Evolutionary conservation across 2,888 invertebrate genomes (phyloP).

Genomic region (Torymus tubicola): DNA sequence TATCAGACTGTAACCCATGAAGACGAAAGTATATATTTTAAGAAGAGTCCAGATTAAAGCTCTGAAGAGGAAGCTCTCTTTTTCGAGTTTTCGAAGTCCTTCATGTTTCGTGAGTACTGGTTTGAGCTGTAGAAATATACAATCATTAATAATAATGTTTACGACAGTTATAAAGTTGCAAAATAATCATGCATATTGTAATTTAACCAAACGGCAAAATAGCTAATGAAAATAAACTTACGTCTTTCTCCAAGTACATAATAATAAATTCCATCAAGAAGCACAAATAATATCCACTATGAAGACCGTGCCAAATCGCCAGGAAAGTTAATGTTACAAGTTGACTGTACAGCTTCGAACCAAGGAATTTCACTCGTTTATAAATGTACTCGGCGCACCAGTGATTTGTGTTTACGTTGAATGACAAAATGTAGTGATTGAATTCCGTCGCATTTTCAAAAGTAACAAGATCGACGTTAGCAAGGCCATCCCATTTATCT

Average conservation of each 20-base stretch:
- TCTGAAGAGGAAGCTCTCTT: conserved; percentile 72
- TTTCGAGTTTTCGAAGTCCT: conserved; percentile 77
- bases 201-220: too few relatives aligned
- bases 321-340: conserved; percentile 89
- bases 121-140: conserved; percentile 77
- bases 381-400: conserved; percentile 97
- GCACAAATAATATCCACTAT: conserved; percentile 94
- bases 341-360: conserved; percentile 85
- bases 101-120: conserved; percentile 78
- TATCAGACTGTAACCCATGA: conserved; percentile 89
- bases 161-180: neutral
- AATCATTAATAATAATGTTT: neutral
- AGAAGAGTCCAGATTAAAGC: conserved; percentile 79
- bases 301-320: conserved; percentile 97
- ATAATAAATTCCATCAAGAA: conserved; percentile 95
- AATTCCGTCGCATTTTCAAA: conserved; percentile 91
- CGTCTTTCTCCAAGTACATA: conserved; percentile 90
- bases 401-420: conserved; percentile 96
- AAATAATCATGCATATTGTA: neutral
- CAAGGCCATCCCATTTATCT: conserved; percentile 90
- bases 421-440: conserved; percentile 91
- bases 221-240: conserved; percentile 73
- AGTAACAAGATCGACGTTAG: conserved; percentile 89
- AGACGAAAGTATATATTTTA: conserved; percentile 86
- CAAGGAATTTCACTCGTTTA: conserved; percentile 94